Conservation (phyloP, 2,888 invertebrate genomes). For the Sphaeridia pumilis region DNA sequence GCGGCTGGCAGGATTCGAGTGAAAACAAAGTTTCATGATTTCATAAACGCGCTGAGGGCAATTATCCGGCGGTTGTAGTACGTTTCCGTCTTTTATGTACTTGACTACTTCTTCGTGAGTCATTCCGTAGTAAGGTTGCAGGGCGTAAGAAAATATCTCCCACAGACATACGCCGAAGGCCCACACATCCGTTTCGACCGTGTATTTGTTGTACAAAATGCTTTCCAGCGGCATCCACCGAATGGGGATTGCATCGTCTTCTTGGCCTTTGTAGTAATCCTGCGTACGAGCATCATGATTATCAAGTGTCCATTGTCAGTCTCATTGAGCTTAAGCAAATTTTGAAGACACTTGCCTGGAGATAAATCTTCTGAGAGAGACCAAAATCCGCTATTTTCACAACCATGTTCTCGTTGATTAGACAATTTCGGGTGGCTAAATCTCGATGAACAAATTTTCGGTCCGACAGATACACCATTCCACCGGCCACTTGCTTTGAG, state of each 20-base stretch:
- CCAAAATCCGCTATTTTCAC: slow-evolving; percentile 98
- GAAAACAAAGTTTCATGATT: slow-evolving; percentile 89
- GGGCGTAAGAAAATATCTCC: slow-evolving; percentile 93
- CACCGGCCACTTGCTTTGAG: slow-evolving; percentile 78
- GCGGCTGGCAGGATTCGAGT: slow-evolving; percentile 67
- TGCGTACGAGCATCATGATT: too few relatives aligned
- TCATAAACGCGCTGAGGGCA: slow-evolving; percentile 63
- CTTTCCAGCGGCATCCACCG: slow-evolving; percentile 98
- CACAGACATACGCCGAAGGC: slow-evolving; percentile 91
- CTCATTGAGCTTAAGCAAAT: too few relatives aligned
- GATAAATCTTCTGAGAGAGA: slow-evolving; percentile 85
- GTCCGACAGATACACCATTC: slow-evolving; percentile 89
- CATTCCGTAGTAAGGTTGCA: slow-evolving; percentile 95
- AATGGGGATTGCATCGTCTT: slow-evolving; percentile 90
- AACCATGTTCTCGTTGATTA: slow-evolving; percentile 84
- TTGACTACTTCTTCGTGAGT: slow-evolving; percentile 86
- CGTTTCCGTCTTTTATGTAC: slow-evolving; percentile 85
- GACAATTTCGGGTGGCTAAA: slow-evolving; percentile 86
- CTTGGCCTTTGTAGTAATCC: slow-evolving; percentile 91
- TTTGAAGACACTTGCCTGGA: slow-evolving; percentile 44
- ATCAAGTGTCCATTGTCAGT: too few relatives aligned
- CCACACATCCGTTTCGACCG: slow-evolving; percentile 93
- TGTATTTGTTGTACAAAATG: slow-evolving; percentile 91
- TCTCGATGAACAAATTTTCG: slow-evolving; percentile 92
- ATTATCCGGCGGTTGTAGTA: slow-evolving; percentile 79